Evolutionary conservation across 2,113 vertebrate genomes (phyloP).

Genomic region (Turdus rufiventris): DNA sequence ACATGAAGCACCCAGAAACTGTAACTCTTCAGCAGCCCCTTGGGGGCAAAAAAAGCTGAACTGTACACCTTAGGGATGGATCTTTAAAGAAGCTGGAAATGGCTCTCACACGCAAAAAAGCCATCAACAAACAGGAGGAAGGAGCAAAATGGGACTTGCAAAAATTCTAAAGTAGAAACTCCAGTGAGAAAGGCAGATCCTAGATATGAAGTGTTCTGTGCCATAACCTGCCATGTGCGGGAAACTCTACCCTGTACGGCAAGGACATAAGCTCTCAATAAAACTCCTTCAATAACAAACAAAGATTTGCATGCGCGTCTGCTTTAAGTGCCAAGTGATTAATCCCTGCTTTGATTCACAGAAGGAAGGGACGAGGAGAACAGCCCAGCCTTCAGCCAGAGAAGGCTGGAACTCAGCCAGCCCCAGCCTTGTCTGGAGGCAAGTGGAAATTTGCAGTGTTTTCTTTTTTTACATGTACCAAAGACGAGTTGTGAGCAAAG

Average conservation of each 20-base stretch:
- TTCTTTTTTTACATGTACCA: neutral
- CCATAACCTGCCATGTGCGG: neutral
- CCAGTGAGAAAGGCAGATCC: neutral
- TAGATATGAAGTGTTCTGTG: neutral
- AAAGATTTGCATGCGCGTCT: conserved; percentile 33
- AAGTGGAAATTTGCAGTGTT: neutral
- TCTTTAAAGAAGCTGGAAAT: neutral
- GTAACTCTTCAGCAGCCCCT: neutral
- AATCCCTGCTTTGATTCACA: conserved; percentile 39
- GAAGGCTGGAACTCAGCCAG: conserved; percentile 31
- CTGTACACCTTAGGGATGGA: neutral
- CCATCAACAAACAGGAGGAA: neutral
- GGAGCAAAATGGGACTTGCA: neutral
- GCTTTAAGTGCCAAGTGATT: neutral
- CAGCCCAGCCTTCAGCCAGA: neutral
- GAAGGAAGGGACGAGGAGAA: neutral
- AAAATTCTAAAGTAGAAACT: neutral
- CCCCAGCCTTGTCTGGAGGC: conserved; percentile 11
- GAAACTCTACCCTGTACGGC: neutral
- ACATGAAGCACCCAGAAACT: neutral
- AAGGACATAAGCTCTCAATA: neutral
- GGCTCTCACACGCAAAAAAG: neutral
- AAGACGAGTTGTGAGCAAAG: neutral
- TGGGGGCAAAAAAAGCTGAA: neutral
- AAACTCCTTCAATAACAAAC: conserved; percentile 31